Base-by-base conservation (phyloP, 2,888 invertebrate species). In the Steinernema carpocapsae region DNA sequence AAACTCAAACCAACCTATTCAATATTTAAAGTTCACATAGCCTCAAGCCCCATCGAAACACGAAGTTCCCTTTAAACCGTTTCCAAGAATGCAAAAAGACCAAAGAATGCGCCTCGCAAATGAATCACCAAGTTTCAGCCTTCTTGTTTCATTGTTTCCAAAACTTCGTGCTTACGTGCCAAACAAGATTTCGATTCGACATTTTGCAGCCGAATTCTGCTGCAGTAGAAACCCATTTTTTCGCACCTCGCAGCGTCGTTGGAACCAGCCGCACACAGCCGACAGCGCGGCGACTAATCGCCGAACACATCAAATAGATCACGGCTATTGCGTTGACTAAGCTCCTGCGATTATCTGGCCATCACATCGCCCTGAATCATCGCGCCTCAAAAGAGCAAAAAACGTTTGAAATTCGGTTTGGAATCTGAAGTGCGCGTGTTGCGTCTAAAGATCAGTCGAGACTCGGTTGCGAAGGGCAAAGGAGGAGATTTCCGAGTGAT, bases 391-490 rank as follows among this genome's bases (percentile, higher is more conserved):
- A 56, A 22, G 43, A 43, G 14, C 6, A 56, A 56, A 56, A 56
- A 56, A 56, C 56, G n/a, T n/a, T n/a, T 6, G 56, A 43, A 43
- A 24, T 22, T 56, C n/a, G n/a, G n/a, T n/a, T 26, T 17, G 4
- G n/a, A 56, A 24, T 56, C 17, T 10, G 56, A n/a, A n/a, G 3
- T 24, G 56, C 56, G 56, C 17, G 56, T 26, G 56, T 19, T 51
- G 51, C 56, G 56, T 56, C 56, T 56, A 56, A 56, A 56, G 56
- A 56, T 56, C 56, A 56, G 26, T 17, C 12, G 24, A 12, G 22
- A 51, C 14, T 43, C 43, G 43, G 43, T 7, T 43, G 43, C n/a
- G n/a, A 43, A 4, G 7, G 48, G 19, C 48, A 19, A n/a, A 56
- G 56, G 56, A 56, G 22, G 56, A 19, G 56, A 56, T n/a, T 6